Base-by-base conservation (phyloP, 2,888 invertebrate genomes). In the Hybos culiciformis region DNA sequence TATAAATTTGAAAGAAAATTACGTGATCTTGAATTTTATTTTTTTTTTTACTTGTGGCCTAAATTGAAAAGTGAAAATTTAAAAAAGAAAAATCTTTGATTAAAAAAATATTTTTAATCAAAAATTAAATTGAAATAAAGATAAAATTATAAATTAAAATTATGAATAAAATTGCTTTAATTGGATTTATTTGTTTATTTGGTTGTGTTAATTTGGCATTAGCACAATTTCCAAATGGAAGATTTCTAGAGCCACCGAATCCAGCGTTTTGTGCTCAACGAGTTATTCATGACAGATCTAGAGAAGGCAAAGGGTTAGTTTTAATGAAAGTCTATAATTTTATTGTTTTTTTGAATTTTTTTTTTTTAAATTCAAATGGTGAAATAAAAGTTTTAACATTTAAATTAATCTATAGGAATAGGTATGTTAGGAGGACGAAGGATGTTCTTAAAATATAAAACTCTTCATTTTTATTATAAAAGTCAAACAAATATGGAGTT, bases 181-280 rank as follows among this genome's bases (percentile, higher is more conserved):
- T 70, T 45, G 69, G 70, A 45, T 54, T 71, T 50, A 66, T 69
- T 42, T 61, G 61, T 54, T 55, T 64, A 50, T 57, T 63, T 42
- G 58, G 67, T 47, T 54, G 66, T 43, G 48, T 63, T 48, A 57
- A 62, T 53, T 48, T 56, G 44, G 55, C 61, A 45, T 52, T 53
- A 45, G 82, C 78, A 42, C 84, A 85, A 63, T 83, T 83, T 63
- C 77, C 78, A 42, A 79, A 80, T 57, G 83, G 84, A 23, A 74
- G 85, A 51, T 77, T 82, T 57, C 65, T 87, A 54, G 86, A 86
- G 61, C 77, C 83, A 11, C 87, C 87, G 4, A 75, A 81, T 46
- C 83, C 86, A 14, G 70, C 74, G 18, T 70, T 78, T 36, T 86
- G 86, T 56, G 79, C 83, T 14, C 79, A 83, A 62, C 74, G 86